Conservation (phyloP, 2,888 invertebrate species). For the Synanthedon vespiformis region DNA sequence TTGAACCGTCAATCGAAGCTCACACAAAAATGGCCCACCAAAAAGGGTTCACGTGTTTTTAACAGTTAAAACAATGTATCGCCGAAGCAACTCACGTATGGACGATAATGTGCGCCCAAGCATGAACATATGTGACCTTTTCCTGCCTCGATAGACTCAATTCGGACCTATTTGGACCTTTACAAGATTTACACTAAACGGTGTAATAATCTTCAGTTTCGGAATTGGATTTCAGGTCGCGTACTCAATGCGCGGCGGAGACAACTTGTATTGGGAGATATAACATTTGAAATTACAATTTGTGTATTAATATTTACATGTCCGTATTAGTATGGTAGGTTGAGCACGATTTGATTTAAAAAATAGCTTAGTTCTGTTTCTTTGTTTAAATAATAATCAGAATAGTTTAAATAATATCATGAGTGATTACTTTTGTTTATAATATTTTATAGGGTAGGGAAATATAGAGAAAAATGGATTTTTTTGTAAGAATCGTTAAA, state of each 20-base stretch:
- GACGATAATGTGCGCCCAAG: constrained; percentile 20
- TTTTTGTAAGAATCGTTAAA: too few species aligned
- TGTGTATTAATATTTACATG: too few species aligned
- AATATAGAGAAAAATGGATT: too few species aligned
- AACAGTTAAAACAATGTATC: constrained; percentile 21
- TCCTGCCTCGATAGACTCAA: constrained; percentile 17
- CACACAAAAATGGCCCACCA: background rate
- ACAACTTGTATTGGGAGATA: background rate
- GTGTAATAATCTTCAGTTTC: background rate
- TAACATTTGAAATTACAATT: too few species aligned
- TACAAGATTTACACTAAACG: constrained; percentile 21
- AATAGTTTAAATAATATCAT: too few species aligned
- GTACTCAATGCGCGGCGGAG: background rate
- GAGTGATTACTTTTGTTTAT: too few species aligned
- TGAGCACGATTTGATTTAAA: too few species aligned
- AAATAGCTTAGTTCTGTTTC: too few species aligned
- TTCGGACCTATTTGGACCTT: constrained; percentile 20
- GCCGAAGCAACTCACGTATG: constrained; percentile 31
- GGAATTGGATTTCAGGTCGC: background rate
- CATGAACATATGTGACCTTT: constrained; percentile 23
- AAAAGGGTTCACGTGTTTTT: constrained; percentile 16
- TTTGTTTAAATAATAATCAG: too few species aligned
- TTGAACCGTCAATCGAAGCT: background rate
- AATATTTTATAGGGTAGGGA: too few species aligned
- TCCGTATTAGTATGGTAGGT: too few species aligned